Evolutionary conservation across 2,888 invertebrate genomes (phyloP).

Genomic region (Parascotia fuliginaria): DNA sequence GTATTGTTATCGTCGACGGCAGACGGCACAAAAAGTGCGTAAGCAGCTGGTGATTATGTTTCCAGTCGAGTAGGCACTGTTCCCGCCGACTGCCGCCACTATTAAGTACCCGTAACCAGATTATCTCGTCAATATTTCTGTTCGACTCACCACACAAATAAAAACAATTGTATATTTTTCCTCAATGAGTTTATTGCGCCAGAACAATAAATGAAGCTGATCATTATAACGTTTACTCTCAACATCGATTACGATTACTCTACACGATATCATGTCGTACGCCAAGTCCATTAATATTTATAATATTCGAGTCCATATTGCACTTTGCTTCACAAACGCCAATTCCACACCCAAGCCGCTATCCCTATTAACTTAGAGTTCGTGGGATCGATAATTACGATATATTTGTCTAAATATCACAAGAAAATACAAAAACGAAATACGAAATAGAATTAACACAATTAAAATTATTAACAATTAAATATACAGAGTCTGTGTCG

Average conservation of each 20-base stretch:
- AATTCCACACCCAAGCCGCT: constrained; percentile 73
- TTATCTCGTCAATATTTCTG: constrained; percentile 57
- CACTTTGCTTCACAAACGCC: constrained; percentile 77
- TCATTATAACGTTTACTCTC: constrained; percentile 85
- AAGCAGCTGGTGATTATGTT: constrained; percentile 50
- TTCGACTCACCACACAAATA: constrained; percentile 66
- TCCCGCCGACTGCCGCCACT: constrained; percentile 52
- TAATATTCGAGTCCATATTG: constrained; percentile 80
- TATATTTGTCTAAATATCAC: constrained; percentile 86
- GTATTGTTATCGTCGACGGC: constrained; percentile 34
- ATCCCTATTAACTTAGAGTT: constrained; percentile 83
- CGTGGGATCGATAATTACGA: constrained; percentile 81
- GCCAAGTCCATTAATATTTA: constrained; percentile 77
- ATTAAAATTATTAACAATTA: constrained; percentile 84
- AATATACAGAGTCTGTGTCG: constrained; percentile 76
- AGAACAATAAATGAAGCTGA: constrained; percentile 86
- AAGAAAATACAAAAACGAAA: constrained; percentile 85
- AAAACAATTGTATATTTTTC: constrained; percentile 76
- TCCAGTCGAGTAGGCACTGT: constrained; percentile 51
- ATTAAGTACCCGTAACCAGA: constrained; percentile 58
- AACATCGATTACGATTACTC: constrained; percentile 84
- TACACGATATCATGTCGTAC: constrained; percentile 80
- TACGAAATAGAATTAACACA: constrained; percentile 84
- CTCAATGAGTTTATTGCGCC: constrained; percentile 85
- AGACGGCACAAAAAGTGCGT: constrained; percentile 45